phyloP scores from a whole-genome alignment of 1,140 invertebrate species.

The Meteorus sp. region DNA sequence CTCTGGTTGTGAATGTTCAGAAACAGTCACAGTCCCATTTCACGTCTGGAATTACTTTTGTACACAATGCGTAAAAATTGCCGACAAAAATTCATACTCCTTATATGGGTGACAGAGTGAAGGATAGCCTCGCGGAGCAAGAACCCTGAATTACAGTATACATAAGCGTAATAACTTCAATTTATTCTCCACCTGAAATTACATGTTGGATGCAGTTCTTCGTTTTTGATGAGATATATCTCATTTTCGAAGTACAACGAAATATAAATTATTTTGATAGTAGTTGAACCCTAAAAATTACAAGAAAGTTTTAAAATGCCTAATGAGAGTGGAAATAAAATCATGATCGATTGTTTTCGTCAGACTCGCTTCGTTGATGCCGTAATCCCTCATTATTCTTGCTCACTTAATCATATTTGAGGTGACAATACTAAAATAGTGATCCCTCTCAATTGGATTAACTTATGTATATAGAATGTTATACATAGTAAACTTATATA shows the following conservation, averaged over 20 bases:
- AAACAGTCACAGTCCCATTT: too few relatives aligned
- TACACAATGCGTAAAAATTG: too few relatives aligned
- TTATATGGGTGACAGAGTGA: too few relatives aligned
- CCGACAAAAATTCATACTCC: too few relatives aligned
- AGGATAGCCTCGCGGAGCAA: too few relatives aligned
- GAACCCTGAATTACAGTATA: too few relatives aligned
- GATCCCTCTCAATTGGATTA: neutral
- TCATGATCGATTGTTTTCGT: neutral
- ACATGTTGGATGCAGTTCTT: neutral
- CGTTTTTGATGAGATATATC: too few relatives aligned
- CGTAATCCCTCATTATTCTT: neutral
- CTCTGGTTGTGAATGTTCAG: too few relatives aligned
- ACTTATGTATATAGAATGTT: neutral
- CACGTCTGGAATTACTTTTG: too few relatives aligned
- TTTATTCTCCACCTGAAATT: neutral
- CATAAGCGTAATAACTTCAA: too few relatives aligned
- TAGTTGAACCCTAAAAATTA: neutral
- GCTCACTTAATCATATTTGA: constrained; percentile 10
- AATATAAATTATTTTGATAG: constrained; percentile 14
- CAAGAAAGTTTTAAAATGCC: constrained; percentile 14
- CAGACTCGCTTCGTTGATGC: neutral
- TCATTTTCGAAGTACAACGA: constrained; percentile 22
- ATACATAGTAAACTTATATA: neutral
- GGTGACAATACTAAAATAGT: neutral
- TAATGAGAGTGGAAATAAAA: constrained; percentile 10